Percentiles rank a stretch among this genome's conserved stretches.
phyloP scores from a whole-genome alignment of 2,797 vertebrate genomes.

The Echeneis naucrates region DNA sequence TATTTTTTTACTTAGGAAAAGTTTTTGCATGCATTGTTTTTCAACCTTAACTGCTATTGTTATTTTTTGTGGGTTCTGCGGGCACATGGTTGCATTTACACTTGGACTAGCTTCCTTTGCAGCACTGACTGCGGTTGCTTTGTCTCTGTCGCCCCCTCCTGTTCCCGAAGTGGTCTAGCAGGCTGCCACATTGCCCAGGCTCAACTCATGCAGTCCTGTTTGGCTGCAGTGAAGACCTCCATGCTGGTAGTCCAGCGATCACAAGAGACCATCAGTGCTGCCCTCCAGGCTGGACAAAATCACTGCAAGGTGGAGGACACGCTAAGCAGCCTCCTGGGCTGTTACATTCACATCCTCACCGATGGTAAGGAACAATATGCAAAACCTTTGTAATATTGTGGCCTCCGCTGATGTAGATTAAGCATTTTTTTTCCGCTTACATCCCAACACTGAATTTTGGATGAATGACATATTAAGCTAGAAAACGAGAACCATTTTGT shows the following conservation, averaged over 20 bases:
- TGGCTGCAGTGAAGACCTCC: slow-evolving; percentile 89
- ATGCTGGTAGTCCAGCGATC: slow-evolving; percentile 91
- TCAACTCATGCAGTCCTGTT: slow-evolving; percentile 91
- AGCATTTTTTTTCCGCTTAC: not conserved
- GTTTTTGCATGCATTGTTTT: not conserved
- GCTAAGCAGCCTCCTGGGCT: slow-evolving; percentile 86
- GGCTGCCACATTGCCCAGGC: slow-evolving; percentile 91
- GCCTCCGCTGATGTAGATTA: not conserved
- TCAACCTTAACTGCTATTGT: not conserved
- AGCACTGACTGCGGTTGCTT: not conserved
- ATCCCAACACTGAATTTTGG: too few relatives aligned
- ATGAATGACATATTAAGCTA: not conserved
- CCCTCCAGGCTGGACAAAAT: slow-evolving; percentile 47
- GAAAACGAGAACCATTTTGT: not conserved
- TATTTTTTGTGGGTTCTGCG: not conserved
- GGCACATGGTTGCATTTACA: not conserved
- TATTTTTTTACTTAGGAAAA: not conserved
- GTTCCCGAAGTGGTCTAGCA: slow-evolving; percentile 81
- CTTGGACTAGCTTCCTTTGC: not conserved
- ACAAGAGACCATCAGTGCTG: slow-evolving; percentile 75
- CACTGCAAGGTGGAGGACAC: slow-evolving; percentile 75
- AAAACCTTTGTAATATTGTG: too few relatives aligned
- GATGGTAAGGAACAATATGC: slow-evolving; percentile 84
- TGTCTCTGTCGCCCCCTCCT: slow-evolving; percentile 66
- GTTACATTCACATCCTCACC: slow-evolving; percentile 86